A percentile compares a stretch with the other conserved stretches of the same genome.
Evolutionary conservation across 1,140 invertebrate species (phyloP).

Genomic region (Drosophila triauraria): DNA sequence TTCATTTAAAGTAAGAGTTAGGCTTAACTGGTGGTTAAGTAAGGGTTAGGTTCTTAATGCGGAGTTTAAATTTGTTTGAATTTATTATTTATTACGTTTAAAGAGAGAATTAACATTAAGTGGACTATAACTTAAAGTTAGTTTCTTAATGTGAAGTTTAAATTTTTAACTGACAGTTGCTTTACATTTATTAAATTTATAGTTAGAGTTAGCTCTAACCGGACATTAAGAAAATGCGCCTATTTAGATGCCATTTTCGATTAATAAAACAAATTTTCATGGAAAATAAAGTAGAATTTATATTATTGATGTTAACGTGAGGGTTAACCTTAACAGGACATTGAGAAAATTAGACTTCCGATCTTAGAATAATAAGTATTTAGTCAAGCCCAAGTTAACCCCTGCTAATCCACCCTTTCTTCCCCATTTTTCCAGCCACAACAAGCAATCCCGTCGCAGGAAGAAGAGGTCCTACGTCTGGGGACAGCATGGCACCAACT

Average conservation of each 20-base stretch:
- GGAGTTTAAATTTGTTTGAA: not conserved
- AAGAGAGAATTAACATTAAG: not conserved
- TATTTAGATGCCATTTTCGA: no score
- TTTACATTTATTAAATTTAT: no score
- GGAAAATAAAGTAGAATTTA: no score
- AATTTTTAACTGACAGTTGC: not conserved
- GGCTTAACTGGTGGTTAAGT: no score
- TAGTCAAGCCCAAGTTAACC: not conserved
- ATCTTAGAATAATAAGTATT: no score
- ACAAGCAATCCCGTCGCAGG: slow-evolving; percentile 86
- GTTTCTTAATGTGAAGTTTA: not conserved
- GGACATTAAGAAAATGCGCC: no score
- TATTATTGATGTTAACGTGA: no score
- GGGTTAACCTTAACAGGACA: not conserved
- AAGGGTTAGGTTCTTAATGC: no score
- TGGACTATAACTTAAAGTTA: no score
- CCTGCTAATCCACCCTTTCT: not conserved
- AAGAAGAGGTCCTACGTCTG: slow-evolving; percentile 87
- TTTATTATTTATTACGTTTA: not conserved
- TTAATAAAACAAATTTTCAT: no score
- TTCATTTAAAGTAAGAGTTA: not conserved
- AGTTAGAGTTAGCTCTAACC: not conserved
- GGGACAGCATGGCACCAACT: slow-evolving; percentile 80
- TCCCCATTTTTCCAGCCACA: slow-evolving; percentile 36
- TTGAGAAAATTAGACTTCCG: no score